Evolutionary conservation across 2,113 vertebrate species (phyloP), one percentile per base, ranked within the genome.

Genomic region (Cricetomys ansorgei): DNA sequence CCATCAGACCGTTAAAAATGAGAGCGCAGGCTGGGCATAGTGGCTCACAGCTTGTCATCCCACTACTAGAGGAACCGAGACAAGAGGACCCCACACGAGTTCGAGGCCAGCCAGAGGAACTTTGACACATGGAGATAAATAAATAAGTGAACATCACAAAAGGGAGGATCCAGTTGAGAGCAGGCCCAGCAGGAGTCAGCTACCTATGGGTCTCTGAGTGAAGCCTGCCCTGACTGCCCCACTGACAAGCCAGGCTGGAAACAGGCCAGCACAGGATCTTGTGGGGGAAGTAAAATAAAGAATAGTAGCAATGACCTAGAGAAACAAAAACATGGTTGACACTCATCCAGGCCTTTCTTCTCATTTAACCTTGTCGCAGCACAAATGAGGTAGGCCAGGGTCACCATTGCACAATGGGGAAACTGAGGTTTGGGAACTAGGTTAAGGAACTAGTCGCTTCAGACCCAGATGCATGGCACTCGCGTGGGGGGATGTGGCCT

Each of bases 361-460:
- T 79, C 72, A 4, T 17, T 90, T 31, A 43, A 64, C 23, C 40
- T 50, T 21, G 0, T 7, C 80, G 31, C 40, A 65, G 88, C 79
- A 50, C 89, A 73, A 34, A 65, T 9, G 55, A 92, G 67, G 70
- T 2, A 19, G 57, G 53, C 57, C 55, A 59, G 40, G 17, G 70
- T 43, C 31, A 25, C 96, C 69, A 69, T 73, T 89, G 94, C 92
- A 64, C 83, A 80, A 67, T 57, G 85, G 88, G 83, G 70, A 93
- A 80, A 97, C 94, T 43, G 95, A 97, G 96, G 84, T 80, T 84
- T 84, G 80, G 57, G 57, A 84, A 45, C 57, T 40, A 87, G 79
- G 27, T 65, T 9, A 70, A 84, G 50, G 72, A 81, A 67, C 70
- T 15, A 43, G 80, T 43, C 34, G 76, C 70, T 69, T 91, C 87